Evolutionary conservation across 2,888 invertebrate species (phyloP).

Genomic region (Balanococcus diminutus): DNA sequence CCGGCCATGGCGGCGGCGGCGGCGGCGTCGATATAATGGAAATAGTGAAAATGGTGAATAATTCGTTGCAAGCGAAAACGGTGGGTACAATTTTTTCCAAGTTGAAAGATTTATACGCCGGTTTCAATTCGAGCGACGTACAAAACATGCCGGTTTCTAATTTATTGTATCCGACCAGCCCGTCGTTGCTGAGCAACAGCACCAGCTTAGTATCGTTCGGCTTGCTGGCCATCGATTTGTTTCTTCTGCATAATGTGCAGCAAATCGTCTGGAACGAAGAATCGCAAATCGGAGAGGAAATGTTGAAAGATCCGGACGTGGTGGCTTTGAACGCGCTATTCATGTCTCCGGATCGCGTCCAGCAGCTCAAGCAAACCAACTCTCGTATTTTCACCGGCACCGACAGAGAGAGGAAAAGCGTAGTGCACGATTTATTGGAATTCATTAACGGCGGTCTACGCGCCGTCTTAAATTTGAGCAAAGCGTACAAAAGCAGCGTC

Average conservation of each 20-base stretch:
- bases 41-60: constrained; percentile 65
- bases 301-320: constrained; percentile 66
- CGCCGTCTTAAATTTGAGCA: constrained; percentile 66
- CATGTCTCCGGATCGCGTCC: constrained; percentile 64
- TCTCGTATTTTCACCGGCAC: constrained; percentile 56
- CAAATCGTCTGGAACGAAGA: constrained; percentile 67
- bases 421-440: constrained; percentile 65
- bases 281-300: constrained; percentile 63
- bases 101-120: constrained; percentile 65
- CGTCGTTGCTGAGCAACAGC: constrained; percentile 63
- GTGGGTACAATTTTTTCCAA: constrained; percentile 64
- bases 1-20: too few species aligned
- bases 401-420: constrained; percentile 60
- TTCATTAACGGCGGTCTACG: constrained; percentile 66
- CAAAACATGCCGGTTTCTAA: constrained; percentile 59
- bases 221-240: constrained; percentile 66
- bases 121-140: constrained; percentile 62
- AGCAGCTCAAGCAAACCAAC: constrained; percentile 61
- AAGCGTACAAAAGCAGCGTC: constrained; percentile 66
- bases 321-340: constrained; percentile 67
- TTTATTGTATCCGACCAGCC: constrained; percentile 57
- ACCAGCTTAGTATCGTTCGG: constrained; percentile 67
- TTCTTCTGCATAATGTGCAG: constrained; percentile 67
- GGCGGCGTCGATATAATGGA: constrained; percentile 59
- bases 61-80: constrained; percentile 65